Evolutionary conservation across 2,113 vertebrate species (phyloP), one percentile per base, ranked within the genome.

Genomic region (Lophius piscatorius): DNA sequence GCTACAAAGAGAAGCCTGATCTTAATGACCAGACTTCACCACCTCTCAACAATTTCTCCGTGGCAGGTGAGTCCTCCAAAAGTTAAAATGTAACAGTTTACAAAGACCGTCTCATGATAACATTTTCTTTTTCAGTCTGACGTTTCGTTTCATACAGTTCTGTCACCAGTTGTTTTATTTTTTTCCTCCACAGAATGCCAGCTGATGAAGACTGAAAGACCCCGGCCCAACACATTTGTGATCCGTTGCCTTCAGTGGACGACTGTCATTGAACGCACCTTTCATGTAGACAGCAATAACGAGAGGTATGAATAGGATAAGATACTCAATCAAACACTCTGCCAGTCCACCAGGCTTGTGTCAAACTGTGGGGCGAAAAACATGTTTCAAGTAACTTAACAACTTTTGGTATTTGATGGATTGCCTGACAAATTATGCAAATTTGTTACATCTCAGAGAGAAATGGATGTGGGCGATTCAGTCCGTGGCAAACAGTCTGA

Each of bases 221-320:
- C 94, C 0, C 80, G 91, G 3, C 92, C 93, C 41, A 96, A 96
- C 87, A 94, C 95, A 0, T 96, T 96, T 4, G 92, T 96, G 59
- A 96, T 96, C 67, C 93, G 94, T 10, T 96, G 95, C 79, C 62
- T 96, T 16, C 95, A 96, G 79, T 96, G 95, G 95, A 96, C 94
- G 0, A 94, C 94, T 0, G 93, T 96, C 63, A 96, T 96, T 0
- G 95, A 96, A 66, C 85, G 94, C 39, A 96, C 94, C 3, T 96
- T 96, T 81, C 94, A 96, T 0, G 95, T 96, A n/a, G 95, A 96
- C 46, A 93, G 82, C 21, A 93, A 91, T 0, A 93, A 94, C 0
- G 94, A 96, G 63, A 90, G 94, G 94, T 92, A 39, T 60, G 83
- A 24, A 47, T 1, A 18, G 7, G 9, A 0, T 20, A 3, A 54